Evolutionary conservation across 2,797 vertebrate species (phyloP).

Genomic region (Pangasius mekongensis): DNA sequence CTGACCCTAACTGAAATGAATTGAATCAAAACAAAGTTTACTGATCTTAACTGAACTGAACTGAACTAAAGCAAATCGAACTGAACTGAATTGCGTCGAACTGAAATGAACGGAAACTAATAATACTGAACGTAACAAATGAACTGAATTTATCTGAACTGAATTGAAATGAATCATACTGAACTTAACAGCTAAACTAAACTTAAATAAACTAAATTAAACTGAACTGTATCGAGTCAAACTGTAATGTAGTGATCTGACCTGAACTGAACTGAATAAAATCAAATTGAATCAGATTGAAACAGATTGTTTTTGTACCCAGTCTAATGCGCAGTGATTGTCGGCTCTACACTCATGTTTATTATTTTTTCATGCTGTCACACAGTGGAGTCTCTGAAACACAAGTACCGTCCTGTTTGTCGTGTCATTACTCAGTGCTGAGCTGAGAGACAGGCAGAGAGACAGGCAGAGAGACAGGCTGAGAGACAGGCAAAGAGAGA

Average conservation of each 20-base stretch:
- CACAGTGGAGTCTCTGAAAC: background rate
- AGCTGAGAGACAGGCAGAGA: slow-evolving; percentile 40
- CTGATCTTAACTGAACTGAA: background rate
- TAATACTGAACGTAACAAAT: too few relatives aligned
- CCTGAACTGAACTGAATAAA: background rate
- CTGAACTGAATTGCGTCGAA: background rate
- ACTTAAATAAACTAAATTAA: background rate
- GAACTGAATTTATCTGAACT: background rate
- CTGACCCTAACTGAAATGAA: background rate
- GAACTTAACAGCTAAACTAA: background rate
- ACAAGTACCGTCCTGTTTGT: background rate
- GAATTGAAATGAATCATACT: background rate
- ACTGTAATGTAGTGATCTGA: background rate
- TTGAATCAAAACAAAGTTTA: background rate
- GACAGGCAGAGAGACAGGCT: slow-evolving; percentile 21
- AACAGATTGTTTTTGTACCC: background rate
- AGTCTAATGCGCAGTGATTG: background rate
- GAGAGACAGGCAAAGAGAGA: slow-evolving; percentile 46
- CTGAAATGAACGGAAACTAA: background rate
- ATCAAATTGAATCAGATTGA: background rate
- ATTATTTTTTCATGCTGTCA: background rate
- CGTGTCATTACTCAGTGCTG: background rate
- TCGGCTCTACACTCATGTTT: background rate
- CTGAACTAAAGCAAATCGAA: background rate
- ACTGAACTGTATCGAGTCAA: too few relatives aligned